Conservation (phyloP, 64 coral and sea anemone genomes). For the Acropora yongei region DNA sequence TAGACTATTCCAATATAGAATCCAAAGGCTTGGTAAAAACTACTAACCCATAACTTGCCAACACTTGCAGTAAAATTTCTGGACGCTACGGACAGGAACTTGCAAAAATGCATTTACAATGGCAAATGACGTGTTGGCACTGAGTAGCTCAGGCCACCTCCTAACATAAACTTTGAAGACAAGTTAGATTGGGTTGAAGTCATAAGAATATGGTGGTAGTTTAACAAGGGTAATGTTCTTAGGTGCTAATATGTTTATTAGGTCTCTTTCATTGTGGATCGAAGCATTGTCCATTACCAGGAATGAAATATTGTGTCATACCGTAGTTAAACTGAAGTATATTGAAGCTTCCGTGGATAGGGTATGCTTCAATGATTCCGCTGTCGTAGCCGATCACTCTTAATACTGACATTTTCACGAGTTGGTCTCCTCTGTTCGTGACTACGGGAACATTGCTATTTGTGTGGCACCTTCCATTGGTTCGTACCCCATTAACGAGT, state of each 20-base stretch:
- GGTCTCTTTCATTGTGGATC: conserved; percentile 37
- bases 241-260: conserved; percentile 32
- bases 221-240: conserved; percentile 19
- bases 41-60: not conserved
- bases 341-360: not conserved
- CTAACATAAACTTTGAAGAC: conserved; percentile 21
- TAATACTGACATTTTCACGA: too few species aligned
- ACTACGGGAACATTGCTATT: too few species aligned
- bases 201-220: too few species aligned
- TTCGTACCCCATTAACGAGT: too few species aligned
- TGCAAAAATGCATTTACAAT: conserved; percentile 43
- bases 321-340: conserved; percentile 37
- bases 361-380: not conserved
- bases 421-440: too few species aligned
- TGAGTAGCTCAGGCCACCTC: not conserved
- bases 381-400: not conserved
- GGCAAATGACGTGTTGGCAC: conserved; percentile 35
- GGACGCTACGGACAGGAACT: conserved; percentile 6
- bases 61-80: not conserved
- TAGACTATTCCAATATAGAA: too few species aligned
- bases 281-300: conserved; percentile 51
- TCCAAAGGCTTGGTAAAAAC: not conserved
- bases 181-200: conserved; percentile 9
- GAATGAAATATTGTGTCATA: conserved; percentile 31
- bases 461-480: too few species aligned